These are phyloP conservation scores for Apeltes quadracus DNA, from an alignment of 2,113 vertebrate species.

Conservation along the genomic window DNA sequence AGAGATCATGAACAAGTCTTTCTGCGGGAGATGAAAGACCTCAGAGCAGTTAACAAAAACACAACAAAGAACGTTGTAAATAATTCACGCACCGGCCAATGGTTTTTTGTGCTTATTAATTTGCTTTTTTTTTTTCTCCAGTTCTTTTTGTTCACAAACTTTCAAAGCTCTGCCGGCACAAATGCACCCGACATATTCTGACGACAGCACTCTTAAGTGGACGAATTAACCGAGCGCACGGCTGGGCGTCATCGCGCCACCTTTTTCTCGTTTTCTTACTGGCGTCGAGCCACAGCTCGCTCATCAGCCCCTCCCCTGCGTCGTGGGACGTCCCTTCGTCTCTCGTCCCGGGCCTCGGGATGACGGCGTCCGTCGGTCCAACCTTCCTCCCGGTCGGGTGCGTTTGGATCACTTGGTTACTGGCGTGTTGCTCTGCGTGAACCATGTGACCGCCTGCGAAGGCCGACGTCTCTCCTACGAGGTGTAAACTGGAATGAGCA, in stretches of 20 bases:
- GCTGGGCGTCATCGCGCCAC: constrained; percentile 13
- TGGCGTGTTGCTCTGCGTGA: not conserved
- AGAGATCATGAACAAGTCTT: constrained; percentile 5
- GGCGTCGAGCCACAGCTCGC: constrained; percentile 26
- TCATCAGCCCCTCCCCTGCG: constrained; percentile 17
- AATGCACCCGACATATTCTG: constrained; percentile 14
- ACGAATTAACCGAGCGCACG: constrained; percentile 38
- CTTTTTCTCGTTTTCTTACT: constrained; percentile 15
- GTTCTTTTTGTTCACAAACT: constrained; percentile 45
- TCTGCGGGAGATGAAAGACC: constrained; percentile 46
- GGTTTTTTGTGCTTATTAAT: constrained; percentile 52
- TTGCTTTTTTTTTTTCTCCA: constrained; percentile 46
- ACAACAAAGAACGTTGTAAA: constrained; percentile 50
- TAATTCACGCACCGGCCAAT: constrained; percentile 53
- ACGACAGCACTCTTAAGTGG: constrained; percentile 41
- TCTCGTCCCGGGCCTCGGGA: constrained; percentile 12
- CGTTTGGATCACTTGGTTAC: too few relatives aligned
- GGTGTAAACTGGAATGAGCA: not conserved
- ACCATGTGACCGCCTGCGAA: not conserved
- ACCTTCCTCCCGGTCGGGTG: constrained; percentile 1
- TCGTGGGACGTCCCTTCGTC: constrained; percentile 8
- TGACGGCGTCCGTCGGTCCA: not conserved
- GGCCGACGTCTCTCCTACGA: not conserved
- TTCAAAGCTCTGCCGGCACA: constrained; percentile 42
- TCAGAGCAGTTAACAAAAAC: constrained; percentile 53